Base-by-base conservation (phyloP, 2,888 invertebrate genomes). In the Ormyrus labotus region DNA sequence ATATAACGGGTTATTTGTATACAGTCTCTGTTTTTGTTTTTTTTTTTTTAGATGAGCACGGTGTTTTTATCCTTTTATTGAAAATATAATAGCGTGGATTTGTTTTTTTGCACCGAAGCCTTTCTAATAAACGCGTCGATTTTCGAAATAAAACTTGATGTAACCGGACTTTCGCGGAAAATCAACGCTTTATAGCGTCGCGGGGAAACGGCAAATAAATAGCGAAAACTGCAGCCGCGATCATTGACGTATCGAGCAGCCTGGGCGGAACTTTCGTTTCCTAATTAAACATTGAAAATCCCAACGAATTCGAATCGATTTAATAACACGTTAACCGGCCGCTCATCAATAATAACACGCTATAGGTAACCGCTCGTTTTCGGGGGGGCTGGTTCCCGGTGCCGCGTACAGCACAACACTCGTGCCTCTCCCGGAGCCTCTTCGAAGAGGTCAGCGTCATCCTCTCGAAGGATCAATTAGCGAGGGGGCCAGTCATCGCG, bases 381-480 rank as follows among this genome's bases (percentile, higher is more conserved):
- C 47, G 51, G 8, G 34, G 13, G 51, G 60, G n/a, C n/a, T 0
- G 13, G 5, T 34, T 53, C 63, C 10, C 57, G 2, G 6, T 19
- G 5, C 63, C 50, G 51, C 50, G 11, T 51, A 34, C 34, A 34
- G 34, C 9, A 34, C 34, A 13, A 10, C 9, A 58, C n/a, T 58
- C 45, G 51, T 11, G 57, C 58, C 13, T 3, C 4, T 34, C 34
- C 34, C 34, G 34, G 2, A 4, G 34, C 34, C 34, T 34, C 34
- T 34, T 34, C 0, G 34, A 34, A 34, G 34, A 4, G 34, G 11
- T 6, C 58, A 48, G 13, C 19, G 58, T 34, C 10, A 13, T 53
- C 34, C 67, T 58, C 74, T 60, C 60, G 58, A 53, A 11, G 47
- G 61, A 69, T 76, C 68, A 69, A 63, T 69, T 68, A 63, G 55